Percentiles rank a stretch among this genome's conserved stretches.
Conservation (phyloP, 1,140 invertebrate genomes). For the Drosophila orena region DNA sequence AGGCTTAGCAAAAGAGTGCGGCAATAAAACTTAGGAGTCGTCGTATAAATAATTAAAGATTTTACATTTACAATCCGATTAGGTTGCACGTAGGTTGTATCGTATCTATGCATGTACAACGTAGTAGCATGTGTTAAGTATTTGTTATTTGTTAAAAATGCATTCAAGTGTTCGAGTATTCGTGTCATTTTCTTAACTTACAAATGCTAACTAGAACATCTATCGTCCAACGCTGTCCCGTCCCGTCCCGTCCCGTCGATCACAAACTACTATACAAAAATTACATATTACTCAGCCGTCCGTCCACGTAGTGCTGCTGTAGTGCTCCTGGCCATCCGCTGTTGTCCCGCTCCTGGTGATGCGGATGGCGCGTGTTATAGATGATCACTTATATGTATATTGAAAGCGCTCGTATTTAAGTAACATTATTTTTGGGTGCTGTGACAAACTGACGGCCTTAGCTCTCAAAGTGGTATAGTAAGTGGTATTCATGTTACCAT, state of each 20-base stretch:
- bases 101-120: conserved; percentile 23
- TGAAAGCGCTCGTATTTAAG: conserved; percentile 50
- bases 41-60: conserved; percentile 35
- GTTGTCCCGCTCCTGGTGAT: neutral
- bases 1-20: conserved; percentile 70
- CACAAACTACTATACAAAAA: conserved; percentile 78
- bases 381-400: conserved; percentile 39
- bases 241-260: conserved; percentile 32
- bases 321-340: neutral
- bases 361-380: conserved; percentile 3
- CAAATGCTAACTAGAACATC: conserved; percentile 69
- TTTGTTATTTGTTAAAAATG: conserved; percentile 75
- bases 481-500: conserved; percentile 36
- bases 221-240: conserved; percentile 25
- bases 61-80: conserved; percentile 52
- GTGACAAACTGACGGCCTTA: conserved; percentile 63
- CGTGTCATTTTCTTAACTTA: conserved; percentile 76
- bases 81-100: conserved; percentile 22
- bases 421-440: conserved; percentile 70
- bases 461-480: conserved; percentile 44
- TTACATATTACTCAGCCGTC: conserved; percentile 62
- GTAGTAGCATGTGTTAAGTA: conserved; percentile 59
- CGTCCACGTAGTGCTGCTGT: conserved; percentile 19
- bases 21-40: conserved; percentile 52
- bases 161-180: conserved; percentile 79